Percentiles rank a stretch among this genome's conserved stretches.
Conservation (phyloP, 1,140 invertebrate species). For the Tetranychus cinnabarinus region DNA sequence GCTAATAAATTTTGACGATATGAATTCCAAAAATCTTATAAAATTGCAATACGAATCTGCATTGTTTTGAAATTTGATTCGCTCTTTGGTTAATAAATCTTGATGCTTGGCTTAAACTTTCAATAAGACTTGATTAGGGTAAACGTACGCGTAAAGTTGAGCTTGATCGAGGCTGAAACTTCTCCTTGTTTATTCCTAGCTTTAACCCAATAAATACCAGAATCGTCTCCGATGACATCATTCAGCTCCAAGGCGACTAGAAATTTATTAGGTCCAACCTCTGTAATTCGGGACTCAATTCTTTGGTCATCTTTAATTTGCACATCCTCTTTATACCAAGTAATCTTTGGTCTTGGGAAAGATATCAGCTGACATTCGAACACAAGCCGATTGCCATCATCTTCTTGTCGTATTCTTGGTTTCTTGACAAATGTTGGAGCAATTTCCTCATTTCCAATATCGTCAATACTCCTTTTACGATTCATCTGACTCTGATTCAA, state of each 20-base stretch:
- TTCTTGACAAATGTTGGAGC: conserved; percentile 89
- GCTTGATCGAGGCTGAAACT: conserved; percentile 88
- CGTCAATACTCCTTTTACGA: neutral
- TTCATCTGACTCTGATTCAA: neutral
- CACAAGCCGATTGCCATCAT: conserved; percentile 76
- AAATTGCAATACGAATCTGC: too few species aligned
- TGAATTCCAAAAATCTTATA: too few species aligned
- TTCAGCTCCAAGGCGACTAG: conserved; percentile 73
- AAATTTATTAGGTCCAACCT: conserved; percentile 59
- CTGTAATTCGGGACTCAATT: conserved; percentile 33
- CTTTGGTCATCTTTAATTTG: conserved; percentile 1
- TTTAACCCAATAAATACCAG: conserved; percentile 88
- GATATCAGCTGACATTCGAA: conserved; percentile 89
- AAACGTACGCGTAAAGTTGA: conserved; percentile 92
- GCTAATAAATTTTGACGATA: too few species aligned
- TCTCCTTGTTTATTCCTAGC: conserved; percentile 94
- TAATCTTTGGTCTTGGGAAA: conserved; percentile 66
- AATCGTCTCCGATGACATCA: conserved; percentile 83
- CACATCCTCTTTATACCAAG: conserved; percentile 65
- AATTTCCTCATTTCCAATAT: neutral
- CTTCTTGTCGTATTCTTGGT: conserved; percentile 82
- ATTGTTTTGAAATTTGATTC: too few species aligned
- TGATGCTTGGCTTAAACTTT: neutral
- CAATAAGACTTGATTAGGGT: neutral
- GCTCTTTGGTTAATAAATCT: too few species aligned